Base-by-base conservation (phyloP, 2,888 invertebrate species). In the Amphiduros pacificus region DNA sequence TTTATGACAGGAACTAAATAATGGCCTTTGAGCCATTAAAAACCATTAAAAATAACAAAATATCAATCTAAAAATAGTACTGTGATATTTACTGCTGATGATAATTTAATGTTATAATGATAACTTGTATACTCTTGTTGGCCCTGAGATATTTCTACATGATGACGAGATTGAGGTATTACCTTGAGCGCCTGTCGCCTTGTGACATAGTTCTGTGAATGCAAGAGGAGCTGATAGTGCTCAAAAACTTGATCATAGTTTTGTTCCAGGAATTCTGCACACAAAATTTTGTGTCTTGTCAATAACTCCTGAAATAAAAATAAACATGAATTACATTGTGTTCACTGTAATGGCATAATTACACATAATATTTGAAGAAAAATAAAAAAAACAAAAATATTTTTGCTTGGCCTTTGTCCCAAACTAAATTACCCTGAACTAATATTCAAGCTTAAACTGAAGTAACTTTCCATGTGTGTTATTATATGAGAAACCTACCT, bases 131-230 rank as follows among this genome's bases (percentile, higher is more conserved):
- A n/a, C n/a, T n/a, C n/a, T n/a, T n/a, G n/a, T n/a, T n/a, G n/a
- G n/a, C n/a, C n/a, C n/a, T n/a, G n/a, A n/a, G n/a, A n/a, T n/a
- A n/a, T n/a, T n/a, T n/a, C n/a, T n/a, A n/a, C n/a, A n/a, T n/a
- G n/a, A n/a, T n/a, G n/a, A n/a, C n/a, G n/a, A n/a, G n/a, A n/a
- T n/a, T n/a, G n/a, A n/a, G n/a, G n/a, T n/a, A n/a, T 62, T 68
- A 85, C 84, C 82, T 99, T 99, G 71, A 99, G 87, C 82, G 98
- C 98, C 85, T 99, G 99, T 82, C 99, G 89, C 78, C 98, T 89
- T 64, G 99, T 99, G 68, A 99, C 99, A 85, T 99, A 99, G 85
- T 99, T 99, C 84, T 98, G 98, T 20, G 99, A 99, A 86, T 96
- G 95, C 74, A 99, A 87, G 81, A 99, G 88, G 80, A 93, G 89